A percentile compares a stretch with the other conserved stretches of the same genome.
phyloP scores from a whole-genome alignment of 2,113 vertebrate genomes.

The Oncorhynchus keta region DNA sequence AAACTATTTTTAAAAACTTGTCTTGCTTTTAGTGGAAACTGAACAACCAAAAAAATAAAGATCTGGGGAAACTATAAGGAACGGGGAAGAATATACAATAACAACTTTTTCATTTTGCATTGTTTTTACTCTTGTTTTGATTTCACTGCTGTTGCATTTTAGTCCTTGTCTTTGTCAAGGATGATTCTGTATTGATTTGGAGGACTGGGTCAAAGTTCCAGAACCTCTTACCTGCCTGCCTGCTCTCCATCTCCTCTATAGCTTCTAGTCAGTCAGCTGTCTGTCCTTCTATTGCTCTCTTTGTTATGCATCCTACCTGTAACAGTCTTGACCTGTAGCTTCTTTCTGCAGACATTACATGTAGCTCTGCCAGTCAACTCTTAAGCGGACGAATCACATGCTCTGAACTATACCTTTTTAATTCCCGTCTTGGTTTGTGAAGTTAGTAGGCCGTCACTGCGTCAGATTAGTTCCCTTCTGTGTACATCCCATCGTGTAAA shows the following conservation, averaged over 20 bases:
- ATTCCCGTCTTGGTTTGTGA: conserved; percentile 10
- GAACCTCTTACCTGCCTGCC: too few relatives aligned
- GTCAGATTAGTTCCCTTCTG: not conserved
- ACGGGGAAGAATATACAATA: not conserved
- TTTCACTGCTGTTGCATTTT: not conserved
- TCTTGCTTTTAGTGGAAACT: conserved; percentile 24
- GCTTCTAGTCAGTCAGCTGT: conserved; percentile 14
- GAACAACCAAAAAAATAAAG: conserved; percentile 30
- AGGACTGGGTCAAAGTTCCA: not conserved
- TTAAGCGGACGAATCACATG: too few relatives aligned
- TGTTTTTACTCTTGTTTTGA: too few relatives aligned
- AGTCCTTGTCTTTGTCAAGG: not conserved
- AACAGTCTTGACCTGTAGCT: too few relatives aligned
- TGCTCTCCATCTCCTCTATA: not conserved
- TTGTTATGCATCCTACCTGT: too few relatives aligned
- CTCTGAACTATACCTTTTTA: not conserved
- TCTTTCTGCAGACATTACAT: too few relatives aligned
- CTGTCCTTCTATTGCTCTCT: too few relatives aligned
- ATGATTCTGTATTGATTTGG: not conserved
- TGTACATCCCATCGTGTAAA: not conserved
- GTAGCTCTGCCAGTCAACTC: too few relatives aligned
- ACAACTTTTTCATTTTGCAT: not conserved
- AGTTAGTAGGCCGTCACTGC: conserved; percentile 15
- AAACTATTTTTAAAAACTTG: conserved; percentile 54
- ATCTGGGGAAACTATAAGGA: conserved; percentile 13